Base-by-base conservation (phyloP, 1,140 invertebrate species). In the Nasonia longicornis region DNA sequence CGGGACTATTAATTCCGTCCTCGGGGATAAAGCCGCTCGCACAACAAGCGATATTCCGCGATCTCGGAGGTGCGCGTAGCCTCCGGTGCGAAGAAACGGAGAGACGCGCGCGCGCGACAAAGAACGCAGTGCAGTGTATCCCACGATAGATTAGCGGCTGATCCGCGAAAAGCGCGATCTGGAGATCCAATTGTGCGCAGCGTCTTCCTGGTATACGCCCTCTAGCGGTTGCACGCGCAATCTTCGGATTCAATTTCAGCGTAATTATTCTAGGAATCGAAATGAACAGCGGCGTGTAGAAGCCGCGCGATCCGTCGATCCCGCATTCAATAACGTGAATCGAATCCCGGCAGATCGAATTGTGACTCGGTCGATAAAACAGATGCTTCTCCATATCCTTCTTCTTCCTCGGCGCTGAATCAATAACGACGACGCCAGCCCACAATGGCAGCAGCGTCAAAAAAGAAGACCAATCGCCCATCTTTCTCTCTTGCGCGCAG, bases 1-100 rank as follows among this genome's bases (percentile, higher is more conserved):
- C 81, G 81, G 26, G 26, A 79, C 84, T 84, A 86, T 86, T 85
- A 86, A 86, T 83, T 81, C 66, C 83, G 58, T 48, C 78, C 78
- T 83, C 82, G 80, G 66, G 79, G 78, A 69, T 64, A 79, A 83
- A 82, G 81, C 63, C 66, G 76, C 31, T 35, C 67, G 81, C 83
- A 82, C 77, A 81, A 79, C 82, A 85, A 79, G 83, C 67, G 77
- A 82, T 78, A 70, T 58, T 77, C 26, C 77, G 63, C 22, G 80
- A 77, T 83, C 64, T 16, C 52, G 45, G n/a, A 63, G 66, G 31
- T 35, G 31, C 26, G 26, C 26, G 26, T 26, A 76, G 71, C 58
- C 52, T 58, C 52, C 20, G 20, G 14, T 3, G 16, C 4, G 48
- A 29, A 26, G 31, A 38, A 81, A 71, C 76, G 72, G 72, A 58